Conservation (phyloP, 2,888 invertebrate species). For the Chymomyza procnemis region DNA sequence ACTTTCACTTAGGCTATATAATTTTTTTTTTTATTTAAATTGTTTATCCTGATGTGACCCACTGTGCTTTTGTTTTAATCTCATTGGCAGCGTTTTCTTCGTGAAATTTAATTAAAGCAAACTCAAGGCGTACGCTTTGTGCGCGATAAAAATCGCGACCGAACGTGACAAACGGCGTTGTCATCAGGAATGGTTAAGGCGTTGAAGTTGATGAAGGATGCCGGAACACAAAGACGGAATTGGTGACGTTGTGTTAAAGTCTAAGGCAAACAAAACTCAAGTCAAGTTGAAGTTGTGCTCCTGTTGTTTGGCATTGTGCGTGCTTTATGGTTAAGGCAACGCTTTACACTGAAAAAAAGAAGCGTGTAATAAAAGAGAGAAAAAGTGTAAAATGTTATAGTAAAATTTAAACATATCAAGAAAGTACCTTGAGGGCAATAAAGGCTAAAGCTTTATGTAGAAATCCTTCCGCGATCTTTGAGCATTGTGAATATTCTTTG, state of each 20-base stretch:
- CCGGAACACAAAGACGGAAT: neutral
- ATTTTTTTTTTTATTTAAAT: too few species aligned
- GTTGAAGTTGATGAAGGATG: neutral
- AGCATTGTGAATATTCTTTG: too few species aligned
- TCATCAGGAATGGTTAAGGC: neutral
- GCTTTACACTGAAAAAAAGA: neutral
- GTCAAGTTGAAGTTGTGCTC: neutral
- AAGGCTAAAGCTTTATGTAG: too few species aligned
- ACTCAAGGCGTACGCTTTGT: constrained; percentile 30
- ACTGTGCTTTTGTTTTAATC: constrained; percentile 10
- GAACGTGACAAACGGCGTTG: constrained; percentile 58
- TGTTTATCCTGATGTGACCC: too few species aligned
- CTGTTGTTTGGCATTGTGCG: constrained; percentile 5
- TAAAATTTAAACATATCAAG: too few species aligned
- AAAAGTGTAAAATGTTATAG: too few species aligned
- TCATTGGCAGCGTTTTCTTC: neutral
- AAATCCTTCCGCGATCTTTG: too few species aligned
- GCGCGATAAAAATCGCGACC: constrained; percentile 58
- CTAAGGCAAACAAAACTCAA: constrained; percentile 45
- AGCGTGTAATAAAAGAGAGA: neutral
- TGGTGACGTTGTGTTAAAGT: constrained; percentile 30
- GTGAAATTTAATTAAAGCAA: constrained; percentile 47
- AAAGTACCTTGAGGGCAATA: too few species aligned
- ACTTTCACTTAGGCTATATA: too few species aligned
- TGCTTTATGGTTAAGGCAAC: neutral